Percentiles rank a stretch among this genome's conserved stretches.
phyloP scores from a whole-genome alignment of 1,140 invertebrate genomes.

The Drosophila grimshawi region DNA sequence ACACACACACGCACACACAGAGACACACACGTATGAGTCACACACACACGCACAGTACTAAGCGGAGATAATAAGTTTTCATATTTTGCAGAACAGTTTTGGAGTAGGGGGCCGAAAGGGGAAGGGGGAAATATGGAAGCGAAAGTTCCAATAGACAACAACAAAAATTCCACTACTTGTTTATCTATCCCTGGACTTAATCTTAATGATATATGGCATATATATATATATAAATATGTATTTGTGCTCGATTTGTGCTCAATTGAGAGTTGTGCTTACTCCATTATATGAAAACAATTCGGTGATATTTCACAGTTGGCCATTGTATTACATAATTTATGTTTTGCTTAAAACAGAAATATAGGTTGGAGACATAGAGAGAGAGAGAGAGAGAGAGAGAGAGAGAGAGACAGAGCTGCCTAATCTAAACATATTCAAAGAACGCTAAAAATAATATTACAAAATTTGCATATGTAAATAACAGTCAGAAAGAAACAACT shows the following conservation, averaged over 20 bases:
- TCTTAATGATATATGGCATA: conserved; percentile 15
- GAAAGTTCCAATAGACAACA: conserved; percentile 47
- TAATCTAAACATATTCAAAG: no score
- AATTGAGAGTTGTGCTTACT: not conserved
- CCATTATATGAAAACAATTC: conserved; percentile 34
- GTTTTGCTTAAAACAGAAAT: conserved; percentile 11
- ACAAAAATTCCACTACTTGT: conserved; percentile 1
- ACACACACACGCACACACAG: not conserved
- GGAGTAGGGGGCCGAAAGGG: not conserved
- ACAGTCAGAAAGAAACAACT: no score
- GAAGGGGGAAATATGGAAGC: not conserved
- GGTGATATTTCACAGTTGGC: conserved; percentile 42
- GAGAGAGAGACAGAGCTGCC: no score
- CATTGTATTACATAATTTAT: conserved; percentile 56
- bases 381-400: no score
- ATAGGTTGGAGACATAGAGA: no score
- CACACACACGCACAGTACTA: not conserved
- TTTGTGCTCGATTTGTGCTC: not conserved
- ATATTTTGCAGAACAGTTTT: conserved; percentile 49
- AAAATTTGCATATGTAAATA: no score
- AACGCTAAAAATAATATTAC: no score
- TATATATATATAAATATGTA: not conserved
- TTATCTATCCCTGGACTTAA: conserved; percentile 5
- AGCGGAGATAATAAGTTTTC: conserved; percentile 64
- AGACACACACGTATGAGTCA: not conserved